phyloP scores from a whole-genome alignment of 2,113 vertebrate species.

The Petrocephalus microphthalmus region DNA sequence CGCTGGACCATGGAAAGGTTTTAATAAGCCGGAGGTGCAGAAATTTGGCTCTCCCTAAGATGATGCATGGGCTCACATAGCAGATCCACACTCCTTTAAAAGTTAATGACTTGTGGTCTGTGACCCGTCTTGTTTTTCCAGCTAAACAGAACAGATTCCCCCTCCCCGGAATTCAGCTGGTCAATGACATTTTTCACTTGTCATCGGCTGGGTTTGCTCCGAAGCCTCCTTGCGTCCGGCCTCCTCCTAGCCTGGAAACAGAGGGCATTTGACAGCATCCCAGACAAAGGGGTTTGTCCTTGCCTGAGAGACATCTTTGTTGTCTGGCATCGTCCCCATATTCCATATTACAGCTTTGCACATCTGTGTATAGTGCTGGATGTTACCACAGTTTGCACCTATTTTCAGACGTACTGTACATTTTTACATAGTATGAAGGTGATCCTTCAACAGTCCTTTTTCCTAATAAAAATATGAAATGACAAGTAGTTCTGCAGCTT shows the following conservation, averaged over 20 bases:
- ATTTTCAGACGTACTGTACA: neutral
- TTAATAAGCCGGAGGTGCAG: constrained; percentile 13
- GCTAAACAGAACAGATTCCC: constrained; percentile 14
- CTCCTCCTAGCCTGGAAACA: neutral
- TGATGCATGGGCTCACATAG: constrained; percentile 8
- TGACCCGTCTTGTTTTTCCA: constrained; percentile 13
- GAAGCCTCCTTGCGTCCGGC: neutral
- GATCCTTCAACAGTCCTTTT: neutral
- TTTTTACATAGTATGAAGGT: neutral
- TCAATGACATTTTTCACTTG: constrained; percentile 21
- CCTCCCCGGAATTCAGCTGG: neutral
- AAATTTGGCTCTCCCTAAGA: neutral
- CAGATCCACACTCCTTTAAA: constrained; percentile 9
- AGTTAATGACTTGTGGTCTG: constrained; percentile 11
- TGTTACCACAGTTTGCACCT: neutral
- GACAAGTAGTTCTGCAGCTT: neutral
- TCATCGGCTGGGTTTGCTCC: neutral
- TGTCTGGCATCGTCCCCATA: neutral
- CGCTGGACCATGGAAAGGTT: neutral
- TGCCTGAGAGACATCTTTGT: neutral
- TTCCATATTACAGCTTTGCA: neutral
- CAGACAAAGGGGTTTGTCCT: neutral
- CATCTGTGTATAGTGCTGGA: neutral
- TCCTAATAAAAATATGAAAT: neutral
- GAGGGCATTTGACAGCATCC: neutral